phyloP scores from a whole-genome alignment of 2,113 vertebrate species.

The Bufo gargarizans region DNA sequence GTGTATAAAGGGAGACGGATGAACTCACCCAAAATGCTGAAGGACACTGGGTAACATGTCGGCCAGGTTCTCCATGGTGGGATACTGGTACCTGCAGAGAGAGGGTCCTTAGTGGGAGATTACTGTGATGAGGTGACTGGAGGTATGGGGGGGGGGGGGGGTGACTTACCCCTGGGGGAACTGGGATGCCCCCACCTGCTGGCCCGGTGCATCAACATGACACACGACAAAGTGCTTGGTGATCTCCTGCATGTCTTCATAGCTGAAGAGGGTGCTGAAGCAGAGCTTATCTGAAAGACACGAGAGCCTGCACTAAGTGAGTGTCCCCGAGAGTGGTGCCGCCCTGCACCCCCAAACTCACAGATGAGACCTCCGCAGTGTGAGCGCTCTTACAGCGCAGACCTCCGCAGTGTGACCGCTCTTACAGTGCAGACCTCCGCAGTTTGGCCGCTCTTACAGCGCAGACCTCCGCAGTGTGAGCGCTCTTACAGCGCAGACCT shows the following conservation, averaged over 20 bases:
- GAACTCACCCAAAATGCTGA: conserved; percentile 91
- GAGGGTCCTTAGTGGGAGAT: no score
- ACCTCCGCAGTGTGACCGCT: not conserved
- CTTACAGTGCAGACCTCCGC: not conserved
- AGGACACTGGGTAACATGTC: conserved; percentile 94
- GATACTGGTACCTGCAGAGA: conserved; percentile 88
- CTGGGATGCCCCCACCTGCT: conserved; percentile 88
- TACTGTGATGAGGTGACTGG: not conserved
- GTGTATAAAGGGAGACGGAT: not conserved
- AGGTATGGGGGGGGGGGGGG: not conserved
- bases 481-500: no score
- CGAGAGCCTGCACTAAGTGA: not conserved
- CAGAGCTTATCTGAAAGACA: conserved; percentile 90
- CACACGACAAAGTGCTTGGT: conserved; percentile 98
- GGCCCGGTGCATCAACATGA: conserved; percentile 91
- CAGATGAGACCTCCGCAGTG: not conserved
- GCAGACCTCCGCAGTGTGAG: not conserved
- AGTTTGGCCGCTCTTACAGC: not conserved
- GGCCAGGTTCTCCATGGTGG: conserved; percentile 96
- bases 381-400: not conserved
- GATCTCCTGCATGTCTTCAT: conserved; percentile 98
- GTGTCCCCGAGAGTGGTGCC: not conserved
- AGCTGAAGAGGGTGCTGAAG: conserved; percentile 95
- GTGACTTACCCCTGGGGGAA: conserved; percentile 90
- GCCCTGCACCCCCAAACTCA: not conserved